Percentiles rank a stretch among this genome's conserved stretches.
phyloP scores from a whole-genome alignment of 2,888 invertebrate species.

The Andrena camellia region DNA sequence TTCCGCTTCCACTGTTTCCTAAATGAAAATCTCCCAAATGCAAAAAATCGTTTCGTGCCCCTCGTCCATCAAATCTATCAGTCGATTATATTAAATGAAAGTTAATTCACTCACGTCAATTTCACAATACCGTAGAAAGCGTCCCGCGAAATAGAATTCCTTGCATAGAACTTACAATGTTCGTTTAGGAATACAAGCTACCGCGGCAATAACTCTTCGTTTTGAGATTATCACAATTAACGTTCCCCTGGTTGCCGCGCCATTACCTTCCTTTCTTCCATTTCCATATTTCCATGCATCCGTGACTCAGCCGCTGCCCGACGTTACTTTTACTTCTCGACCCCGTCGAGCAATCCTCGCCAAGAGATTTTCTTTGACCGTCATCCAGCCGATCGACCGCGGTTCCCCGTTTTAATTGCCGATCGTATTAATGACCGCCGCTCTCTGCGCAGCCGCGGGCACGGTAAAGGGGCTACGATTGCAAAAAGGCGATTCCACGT shows the following conservation, averaged over 20 bases:
- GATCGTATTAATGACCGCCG: neutral
- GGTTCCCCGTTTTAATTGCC: neutral
- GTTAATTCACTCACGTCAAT: too few species aligned
- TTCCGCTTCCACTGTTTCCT: too few species aligned
- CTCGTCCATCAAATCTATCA: too few species aligned
- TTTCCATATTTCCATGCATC: constrained; percentile 25
- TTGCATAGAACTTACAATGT: neutral
- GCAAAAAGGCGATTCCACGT: neutral
- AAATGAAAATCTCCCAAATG: too few species aligned
- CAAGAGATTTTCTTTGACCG: neutral
- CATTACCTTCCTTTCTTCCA: constrained; percentile 21
- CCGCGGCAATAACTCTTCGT: neutral
- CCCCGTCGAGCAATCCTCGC: neutral
- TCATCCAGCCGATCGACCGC: neutral
- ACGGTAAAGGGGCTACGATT: neutral
- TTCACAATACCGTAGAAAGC: too few species aligned
- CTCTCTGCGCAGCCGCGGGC: neutral
- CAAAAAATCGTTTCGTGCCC: too few species aligned
- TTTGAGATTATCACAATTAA: constrained; percentile 22
- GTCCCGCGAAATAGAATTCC: neutral
- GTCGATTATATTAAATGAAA: too few species aligned
- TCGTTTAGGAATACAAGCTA: neutral
- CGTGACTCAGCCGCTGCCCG: constrained; percentile 17
- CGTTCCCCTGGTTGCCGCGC: constrained; percentile 11
- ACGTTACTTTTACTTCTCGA: constrained; percentile 20